Conservation (phyloP, 2,888 invertebrate genomes). For the Chelonus formosanus region DNA sequence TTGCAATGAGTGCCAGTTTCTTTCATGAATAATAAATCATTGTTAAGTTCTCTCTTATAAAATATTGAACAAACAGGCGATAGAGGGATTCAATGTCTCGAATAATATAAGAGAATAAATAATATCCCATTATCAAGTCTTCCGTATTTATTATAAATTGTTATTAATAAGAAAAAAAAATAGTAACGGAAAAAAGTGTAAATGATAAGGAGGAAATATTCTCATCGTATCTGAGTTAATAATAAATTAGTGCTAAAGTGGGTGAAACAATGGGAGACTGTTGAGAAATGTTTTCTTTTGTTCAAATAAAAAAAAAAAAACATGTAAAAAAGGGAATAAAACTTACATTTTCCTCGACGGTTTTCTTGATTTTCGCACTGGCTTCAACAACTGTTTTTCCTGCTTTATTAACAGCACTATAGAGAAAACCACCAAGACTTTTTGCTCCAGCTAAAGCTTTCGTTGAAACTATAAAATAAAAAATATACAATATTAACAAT, state of each 20-base stretch:
- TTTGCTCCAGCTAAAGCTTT: constrained; percentile 91
- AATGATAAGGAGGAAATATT: too few species aligned
- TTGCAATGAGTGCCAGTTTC: neutral
- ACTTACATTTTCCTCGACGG: constrained; percentile 95
- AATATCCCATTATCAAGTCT: too few species aligned
- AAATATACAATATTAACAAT: constrained; percentile 16
- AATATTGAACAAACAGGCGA: neutral
- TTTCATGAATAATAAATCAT: constrained; percentile 13
- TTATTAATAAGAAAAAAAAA: too few species aligned
- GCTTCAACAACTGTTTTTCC: constrained; percentile 91
- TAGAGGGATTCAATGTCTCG: constrained; percentile 6
- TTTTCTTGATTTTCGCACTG: constrained; percentile 92
- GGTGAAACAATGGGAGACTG: neutral
- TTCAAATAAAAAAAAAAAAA: neutral
- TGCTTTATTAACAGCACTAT: constrained; percentile 95
- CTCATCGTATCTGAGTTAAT: too few species aligned
- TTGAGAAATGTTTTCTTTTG: neutral
- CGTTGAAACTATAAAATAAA: constrained; percentile 75
- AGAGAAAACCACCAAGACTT: constrained; percentile 90
- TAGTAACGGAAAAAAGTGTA: too few species aligned
- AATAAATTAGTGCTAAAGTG: too few species aligned
- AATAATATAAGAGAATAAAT: too few species aligned
- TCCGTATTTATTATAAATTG: too few species aligned
- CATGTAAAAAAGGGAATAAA: neutral
- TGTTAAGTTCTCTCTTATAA: neutral